phyloP scores from a whole-genome alignment of 2,888 invertebrate genomes.

The Synergus gifuensis region DNA sequence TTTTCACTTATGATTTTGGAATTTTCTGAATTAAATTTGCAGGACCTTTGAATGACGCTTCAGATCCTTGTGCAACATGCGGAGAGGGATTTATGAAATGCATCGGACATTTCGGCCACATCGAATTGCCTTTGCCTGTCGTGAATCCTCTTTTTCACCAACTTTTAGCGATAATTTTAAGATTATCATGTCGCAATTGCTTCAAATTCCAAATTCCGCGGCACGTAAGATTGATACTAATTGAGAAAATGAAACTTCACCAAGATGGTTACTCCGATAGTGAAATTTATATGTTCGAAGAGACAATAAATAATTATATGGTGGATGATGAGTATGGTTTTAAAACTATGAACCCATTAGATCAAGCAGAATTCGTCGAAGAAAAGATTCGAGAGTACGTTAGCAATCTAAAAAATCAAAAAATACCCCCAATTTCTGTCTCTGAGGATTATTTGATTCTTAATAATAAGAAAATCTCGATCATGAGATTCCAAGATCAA shows the following conservation, averaged over 20 bases:
- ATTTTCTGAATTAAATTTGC: constrained; percentile 27
- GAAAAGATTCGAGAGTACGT: constrained; percentile 79
- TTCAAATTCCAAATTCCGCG: constrained; percentile 84
- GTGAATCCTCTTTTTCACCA: constrained; percentile 94
- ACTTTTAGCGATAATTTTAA: constrained; percentile 84
- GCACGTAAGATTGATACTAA: constrained; percentile 80
- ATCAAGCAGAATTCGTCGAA: constrained; percentile 64
- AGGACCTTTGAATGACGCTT: constrained; percentile 82
- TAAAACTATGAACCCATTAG: no score
- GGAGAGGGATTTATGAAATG: constrained; percentile 84
- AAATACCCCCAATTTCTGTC: constrained; percentile 55
- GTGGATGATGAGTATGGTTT: no score
- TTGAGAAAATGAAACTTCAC: constrained; percentile 85
- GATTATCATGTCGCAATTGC: constrained; percentile 86
- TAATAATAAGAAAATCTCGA: constrained; percentile 77
- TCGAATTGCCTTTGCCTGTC: constrained; percentile 92
- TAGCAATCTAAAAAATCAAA: constrained; percentile 61
- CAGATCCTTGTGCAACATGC: constrained; percentile 91
- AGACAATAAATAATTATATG: no score
- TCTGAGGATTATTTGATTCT: constrained; percentile 74
- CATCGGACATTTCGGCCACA: constrained; percentile 97
- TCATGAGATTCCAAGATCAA: constrained; percentile 78
- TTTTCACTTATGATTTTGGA: constrained; percentile 2
- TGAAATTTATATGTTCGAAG: constrained; percentile 85
- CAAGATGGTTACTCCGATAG: constrained; percentile 86